phyloP scores from a whole-genome alignment of 2,113 vertebrate genomes.

The Megaptera novaeangliae region DNA sequence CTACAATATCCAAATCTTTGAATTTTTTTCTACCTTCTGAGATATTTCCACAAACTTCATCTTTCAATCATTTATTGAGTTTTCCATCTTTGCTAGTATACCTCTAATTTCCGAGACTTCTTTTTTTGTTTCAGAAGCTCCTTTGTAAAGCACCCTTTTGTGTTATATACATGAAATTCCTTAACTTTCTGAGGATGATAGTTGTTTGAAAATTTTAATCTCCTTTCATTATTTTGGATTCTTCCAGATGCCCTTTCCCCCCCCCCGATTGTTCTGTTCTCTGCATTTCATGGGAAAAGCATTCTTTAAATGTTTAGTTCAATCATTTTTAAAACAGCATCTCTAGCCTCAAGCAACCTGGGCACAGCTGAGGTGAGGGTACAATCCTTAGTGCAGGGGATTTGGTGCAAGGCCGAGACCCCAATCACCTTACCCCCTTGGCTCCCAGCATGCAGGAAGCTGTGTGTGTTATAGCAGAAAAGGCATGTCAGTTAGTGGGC shows the following conservation, averaged over 20 bases:
- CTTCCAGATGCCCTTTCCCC: neutral
- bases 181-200: neutral
- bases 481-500: neutral
- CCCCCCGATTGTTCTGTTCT: neutral
- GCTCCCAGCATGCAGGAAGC: neutral
- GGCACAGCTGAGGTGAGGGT: neutral
- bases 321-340: neutral
- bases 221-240: neutral
- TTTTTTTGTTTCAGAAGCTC: neutral
- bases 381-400: neutral
- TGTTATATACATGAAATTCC: neutral
- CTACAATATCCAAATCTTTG: neutral
- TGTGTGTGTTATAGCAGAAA: neutral
- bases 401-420: neutral
- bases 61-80: neutral
- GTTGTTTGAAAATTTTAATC: neutral
- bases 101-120: neutral
- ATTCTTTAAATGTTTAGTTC: neutral
- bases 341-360: neutral
- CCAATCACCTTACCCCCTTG: neutral
- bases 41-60: neutral
- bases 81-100: neutral
- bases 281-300: neutral
- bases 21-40: neutral
- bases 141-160: neutral